phyloP scores from a whole-genome alignment of 2,113 vertebrate genomes.

The Symphodus melops region DNA sequence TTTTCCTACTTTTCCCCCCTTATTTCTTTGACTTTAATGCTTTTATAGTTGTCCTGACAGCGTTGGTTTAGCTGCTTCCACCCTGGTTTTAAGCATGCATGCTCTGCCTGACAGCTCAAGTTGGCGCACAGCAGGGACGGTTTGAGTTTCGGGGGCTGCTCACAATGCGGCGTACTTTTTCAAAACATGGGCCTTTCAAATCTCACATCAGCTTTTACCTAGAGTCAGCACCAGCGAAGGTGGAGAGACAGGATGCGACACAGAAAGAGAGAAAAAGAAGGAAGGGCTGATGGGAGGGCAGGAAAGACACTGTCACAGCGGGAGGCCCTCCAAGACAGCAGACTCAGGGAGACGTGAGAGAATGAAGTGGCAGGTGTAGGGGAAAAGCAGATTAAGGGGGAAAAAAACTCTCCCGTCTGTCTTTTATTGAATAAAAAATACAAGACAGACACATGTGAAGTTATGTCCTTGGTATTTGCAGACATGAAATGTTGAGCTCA shows the following conservation, averaged over 20 bases:
- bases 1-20: neutral
- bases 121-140: slow-evolving; percentile 54
- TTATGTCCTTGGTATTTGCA: slow-evolving; percentile 56
- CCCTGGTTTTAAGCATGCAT: slow-evolving; percentile 20
- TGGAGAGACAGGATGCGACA: slow-evolving; percentile 1
- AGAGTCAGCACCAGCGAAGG: slow-evolving; percentile 44
- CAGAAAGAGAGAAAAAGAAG: slow-evolving; percentile 2
- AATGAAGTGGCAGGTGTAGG: slow-evolving; percentile 12
- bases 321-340: slow-evolving; percentile 33
- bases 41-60: slow-evolving; percentile 41
- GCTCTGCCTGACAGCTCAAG: slow-evolving; percentile 26
- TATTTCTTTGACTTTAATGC: slow-evolving; percentile 46
- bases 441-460: neutral
- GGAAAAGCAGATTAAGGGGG: slow-evolving; percentile 10
- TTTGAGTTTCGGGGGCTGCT: slow-evolving; percentile 12
- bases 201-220: slow-evolving; percentile 44
- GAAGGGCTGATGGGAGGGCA: slow-evolving; percentile 22
- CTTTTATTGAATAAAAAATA: slow-evolving; percentile 15
- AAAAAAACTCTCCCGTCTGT: slow-evolving; percentile 4
- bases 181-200: slow-evolving; percentile 46
- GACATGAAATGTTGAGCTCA: slow-evolving; percentile 62
- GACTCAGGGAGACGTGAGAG: slow-evolving; percentile 11
- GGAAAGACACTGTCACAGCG: slow-evolving; percentile 39
- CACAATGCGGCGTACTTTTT: slow-evolving; percentile 33
- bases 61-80: slow-evolving; percentile 23